These are phyloP conservation scores for Cremastobaeus sp. DNA, from an alignment of 2,888 invertebrate genomes.

Conservation along the genomic window DNA sequence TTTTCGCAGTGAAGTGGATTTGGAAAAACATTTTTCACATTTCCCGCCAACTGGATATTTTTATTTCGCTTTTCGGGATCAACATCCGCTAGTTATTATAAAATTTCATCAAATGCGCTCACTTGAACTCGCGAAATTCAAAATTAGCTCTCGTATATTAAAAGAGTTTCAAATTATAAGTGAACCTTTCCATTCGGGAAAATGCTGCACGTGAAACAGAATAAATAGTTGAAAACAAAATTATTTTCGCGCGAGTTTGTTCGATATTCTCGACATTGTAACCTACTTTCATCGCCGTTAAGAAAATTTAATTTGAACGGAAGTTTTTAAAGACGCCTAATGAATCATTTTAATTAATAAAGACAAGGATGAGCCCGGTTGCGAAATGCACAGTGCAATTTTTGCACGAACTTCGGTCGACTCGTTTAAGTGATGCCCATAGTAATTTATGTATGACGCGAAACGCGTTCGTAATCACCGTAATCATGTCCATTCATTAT, in stretches of 20 bases:
- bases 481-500: constrained; percentile 58
- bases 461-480: constrained; percentile 50
- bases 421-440: constrained; percentile 24
- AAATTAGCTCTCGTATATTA: no score
- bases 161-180: no score
- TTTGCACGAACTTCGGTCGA: constrained; percentile 20
- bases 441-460: constrained; percentile 47
- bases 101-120: no score
- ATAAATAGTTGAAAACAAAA: no score
- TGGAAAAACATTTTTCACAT: not conserved
- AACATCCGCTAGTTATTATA: not conserved
- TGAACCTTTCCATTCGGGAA: no score
- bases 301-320: no score
- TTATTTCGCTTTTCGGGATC: not conserved
- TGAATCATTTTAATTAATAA: constrained; percentile 14
- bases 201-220: no score
- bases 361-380: not conserved
- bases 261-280: no score
- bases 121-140: not conserved
- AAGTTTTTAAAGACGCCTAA: no score
- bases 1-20: not conserved
- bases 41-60: not conserved
- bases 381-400: constrained; percentile 10
- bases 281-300: no score
- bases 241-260: no score